Conservation (phyloP, 2,113 vertebrate genomes). For the Synodontis membranacea region DNA sequence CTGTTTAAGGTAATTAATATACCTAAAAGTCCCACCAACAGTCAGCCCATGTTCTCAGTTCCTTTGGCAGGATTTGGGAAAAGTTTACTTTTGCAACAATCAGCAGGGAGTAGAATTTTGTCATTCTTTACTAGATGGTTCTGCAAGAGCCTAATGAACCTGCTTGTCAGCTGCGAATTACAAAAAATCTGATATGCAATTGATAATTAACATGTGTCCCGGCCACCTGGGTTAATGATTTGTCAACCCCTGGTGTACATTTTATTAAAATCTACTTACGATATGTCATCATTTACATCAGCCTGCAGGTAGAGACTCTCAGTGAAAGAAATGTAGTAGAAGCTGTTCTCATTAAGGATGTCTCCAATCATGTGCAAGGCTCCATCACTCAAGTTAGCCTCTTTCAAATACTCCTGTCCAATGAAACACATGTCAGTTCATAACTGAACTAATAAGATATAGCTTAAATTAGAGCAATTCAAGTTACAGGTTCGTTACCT, state of each 20-base stretch:
- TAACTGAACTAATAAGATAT: not conserved
- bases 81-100: no score
- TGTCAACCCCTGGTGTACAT: not conserved
- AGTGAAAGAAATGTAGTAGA: slow-evolving; percentile 70
- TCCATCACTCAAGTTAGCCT: slow-evolving; percentile 71
- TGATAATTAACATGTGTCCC: not conserved
- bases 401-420: slow-evolving; percentile 74
- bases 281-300: slow-evolving; percentile 68
- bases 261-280: slow-evolving; percentile 60
- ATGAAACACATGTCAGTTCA: not conserved
- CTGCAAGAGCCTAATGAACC: not conserved
- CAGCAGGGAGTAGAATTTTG: no score
- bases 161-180: not conserved
- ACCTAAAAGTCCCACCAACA: not conserved
- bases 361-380: slow-evolving; percentile 77
- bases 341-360: slow-evolving; percentile 75
- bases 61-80: no score
- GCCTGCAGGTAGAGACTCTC: slow-evolving; percentile 73
- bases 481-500: slow-evolving; percentile 59
- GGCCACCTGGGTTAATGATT: not conserved
- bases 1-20: no score
- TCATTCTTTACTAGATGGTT: not conserved
- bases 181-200: not conserved
- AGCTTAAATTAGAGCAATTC: not conserved
- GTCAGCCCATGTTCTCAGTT: no score